These are phyloP conservation scores for Dipus sagitta DNA, from an alignment of 2,797 vertebrate species.

Conservation along the genomic window DNA sequence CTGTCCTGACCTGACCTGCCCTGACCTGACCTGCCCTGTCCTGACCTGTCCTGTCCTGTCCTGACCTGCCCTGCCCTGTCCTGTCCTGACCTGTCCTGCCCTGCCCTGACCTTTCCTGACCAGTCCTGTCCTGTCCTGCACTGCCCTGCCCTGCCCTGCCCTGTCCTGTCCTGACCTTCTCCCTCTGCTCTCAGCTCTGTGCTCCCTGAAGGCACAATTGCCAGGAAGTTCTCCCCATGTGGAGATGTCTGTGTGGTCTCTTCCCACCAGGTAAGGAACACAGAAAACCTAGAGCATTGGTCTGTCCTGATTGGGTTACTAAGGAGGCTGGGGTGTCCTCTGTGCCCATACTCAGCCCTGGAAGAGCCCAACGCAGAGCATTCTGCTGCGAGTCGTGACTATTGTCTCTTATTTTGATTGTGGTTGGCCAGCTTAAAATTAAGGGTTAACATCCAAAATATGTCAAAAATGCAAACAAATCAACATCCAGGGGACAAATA, in stretches of 20 bases:
- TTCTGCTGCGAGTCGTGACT: background rate
- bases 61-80: too few relatives aligned
- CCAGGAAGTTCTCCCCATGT: fast-evolving
- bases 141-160: too few relatives aligned
- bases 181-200: fast-evolving
- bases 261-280: background rate
- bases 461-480: background rate
- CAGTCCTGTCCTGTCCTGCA: too few relatives aligned
- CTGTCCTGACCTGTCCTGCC: too few relatives aligned
- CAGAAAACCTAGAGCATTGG: too few relatives aligned
- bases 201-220: too few relatives aligned
- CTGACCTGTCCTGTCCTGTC: background rate
- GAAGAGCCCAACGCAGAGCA: too few relatives aligned
- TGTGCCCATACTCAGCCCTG: fast-evolving
- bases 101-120: too few relatives aligned
- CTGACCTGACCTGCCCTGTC: too few relatives aligned
- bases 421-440: conserved; percentile 32
- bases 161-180: too few relatives aligned
- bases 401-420: background rate
- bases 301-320: background rate
- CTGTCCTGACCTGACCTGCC: too few relatives aligned
- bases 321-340: too few relatives aligned
- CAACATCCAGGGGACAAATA: background rate
- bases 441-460: background rate
- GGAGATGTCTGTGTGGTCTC: background rate